Percentiles rank a stretch among this genome's conserved stretches.
These are phyloP conservation scores for Eulemur mongoz DNA, from an alignment of 2,797 vertebrate species.

Conservation along the genomic window DNA sequence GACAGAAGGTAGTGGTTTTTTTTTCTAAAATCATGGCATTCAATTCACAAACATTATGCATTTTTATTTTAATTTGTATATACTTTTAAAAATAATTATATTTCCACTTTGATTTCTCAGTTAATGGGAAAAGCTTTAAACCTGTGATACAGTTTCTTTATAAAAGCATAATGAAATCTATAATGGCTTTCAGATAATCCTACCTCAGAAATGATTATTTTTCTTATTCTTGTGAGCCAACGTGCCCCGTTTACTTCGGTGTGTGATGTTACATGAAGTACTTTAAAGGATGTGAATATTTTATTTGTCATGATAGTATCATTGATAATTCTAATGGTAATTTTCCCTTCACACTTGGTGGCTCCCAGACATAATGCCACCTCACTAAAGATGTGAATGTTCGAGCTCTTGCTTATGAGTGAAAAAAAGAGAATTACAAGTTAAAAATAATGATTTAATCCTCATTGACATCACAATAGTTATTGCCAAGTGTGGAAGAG, in stretches of 20 bases:
- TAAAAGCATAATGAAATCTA: neutral
- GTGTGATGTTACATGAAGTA: neutral
- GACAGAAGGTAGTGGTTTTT: neutral
- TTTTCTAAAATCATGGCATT: neutral
- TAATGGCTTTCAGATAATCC: neutral
- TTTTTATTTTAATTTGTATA: neutral
- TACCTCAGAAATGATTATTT: neutral
- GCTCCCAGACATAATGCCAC: neutral
- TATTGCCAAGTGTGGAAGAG: too few species aligned
- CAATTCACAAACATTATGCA: neutral
- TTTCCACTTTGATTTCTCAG: neutral
- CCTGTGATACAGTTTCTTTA: neutral
- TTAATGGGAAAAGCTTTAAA: neutral
- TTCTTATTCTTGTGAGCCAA: neutral
- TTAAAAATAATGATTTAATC: neutral
- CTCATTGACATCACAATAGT: rapidly evolving
- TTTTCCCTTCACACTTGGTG: neutral
- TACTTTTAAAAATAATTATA: neutral
- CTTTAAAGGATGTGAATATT: neutral
- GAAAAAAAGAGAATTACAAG: neutral
- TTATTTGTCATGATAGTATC: neutral
- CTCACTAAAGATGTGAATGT: too few species aligned
- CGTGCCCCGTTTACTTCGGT: neutral
- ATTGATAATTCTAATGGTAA: neutral
- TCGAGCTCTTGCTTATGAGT: neutral